phyloP scores from a whole-genome alignment of 2,888 invertebrate species.

The Eristalis pertinax region DNA sequence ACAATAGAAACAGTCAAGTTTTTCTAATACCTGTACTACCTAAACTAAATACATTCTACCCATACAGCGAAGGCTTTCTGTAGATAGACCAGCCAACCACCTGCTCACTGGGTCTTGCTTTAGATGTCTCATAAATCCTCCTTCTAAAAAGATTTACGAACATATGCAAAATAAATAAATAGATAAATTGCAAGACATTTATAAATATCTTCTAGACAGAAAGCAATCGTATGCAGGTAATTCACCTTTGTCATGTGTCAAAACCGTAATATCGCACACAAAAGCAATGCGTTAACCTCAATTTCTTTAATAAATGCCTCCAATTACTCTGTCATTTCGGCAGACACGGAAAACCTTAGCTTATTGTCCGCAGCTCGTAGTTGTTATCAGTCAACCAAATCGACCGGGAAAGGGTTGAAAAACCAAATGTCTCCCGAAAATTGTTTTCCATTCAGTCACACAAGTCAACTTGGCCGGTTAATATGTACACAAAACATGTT shows the following conservation, averaged over 20 bases:
- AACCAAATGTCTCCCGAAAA: background rate
- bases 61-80: too few species aligned
- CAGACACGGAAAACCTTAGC: background rate
- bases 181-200: background rate
- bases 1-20: too few species aligned
- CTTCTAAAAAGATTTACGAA: background rate
- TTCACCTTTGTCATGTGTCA: background rate
- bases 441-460: conserved; percentile 11
- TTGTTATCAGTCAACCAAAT: conserved; percentile 13
- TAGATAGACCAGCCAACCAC: too few species aligned
- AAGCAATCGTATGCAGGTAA: background rate
- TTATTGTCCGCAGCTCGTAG: background rate
- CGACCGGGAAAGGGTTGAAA: background rate
- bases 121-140: too few species aligned
- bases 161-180: background rate
- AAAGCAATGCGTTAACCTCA: conserved; percentile 10
- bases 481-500: conserved; percentile 10
- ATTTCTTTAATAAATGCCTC: conserved; percentile 26
- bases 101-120: too few species aligned
- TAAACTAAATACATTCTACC: too few species aligned
- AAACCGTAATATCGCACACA: background rate
- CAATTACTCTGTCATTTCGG: conserved; percentile 43
- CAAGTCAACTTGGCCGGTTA: background rate
- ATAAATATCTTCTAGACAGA: background rate
- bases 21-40: too few species aligned